Percentiles rank a stretch among this genome's conserved stretches.
phyloP scores from a whole-genome alignment of 2,113 vertebrate species.

The Oenanthe oenanthe region DNA sequence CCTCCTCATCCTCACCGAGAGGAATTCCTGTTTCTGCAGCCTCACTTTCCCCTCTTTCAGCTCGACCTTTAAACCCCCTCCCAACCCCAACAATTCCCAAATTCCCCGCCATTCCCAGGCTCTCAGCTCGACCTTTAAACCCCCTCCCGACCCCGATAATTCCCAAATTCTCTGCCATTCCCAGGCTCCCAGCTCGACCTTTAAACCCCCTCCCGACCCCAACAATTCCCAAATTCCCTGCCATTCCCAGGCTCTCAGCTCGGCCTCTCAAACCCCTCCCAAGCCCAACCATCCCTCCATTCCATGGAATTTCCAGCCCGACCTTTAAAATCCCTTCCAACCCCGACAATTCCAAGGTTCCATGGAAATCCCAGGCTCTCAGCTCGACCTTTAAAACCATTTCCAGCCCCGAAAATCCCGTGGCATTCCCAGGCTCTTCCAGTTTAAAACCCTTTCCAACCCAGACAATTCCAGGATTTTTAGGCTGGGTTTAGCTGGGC shows the following conservation, averaged over 20 bases:
- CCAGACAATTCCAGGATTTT: too few species aligned
- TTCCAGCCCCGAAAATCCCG: background rate
- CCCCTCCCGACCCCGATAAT: too few species aligned
- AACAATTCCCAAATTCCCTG: background rate
- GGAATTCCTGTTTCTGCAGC: background rate
- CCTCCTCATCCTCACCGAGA: fast-evolving
- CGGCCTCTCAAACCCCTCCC: fast-evolving
- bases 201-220: background rate
- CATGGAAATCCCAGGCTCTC: background rate
- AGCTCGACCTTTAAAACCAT: too few species aligned
- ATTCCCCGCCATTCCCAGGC: background rate
- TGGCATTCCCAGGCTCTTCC: background rate
- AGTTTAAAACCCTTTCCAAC: too few species aligned
- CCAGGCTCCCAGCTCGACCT: background rate
- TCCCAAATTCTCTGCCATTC: too few species aligned
- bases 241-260: too few species aligned
- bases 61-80: background rate
- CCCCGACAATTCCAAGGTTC: fast-evolving
- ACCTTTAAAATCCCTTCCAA: background rate
- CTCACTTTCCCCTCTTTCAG: background rate
- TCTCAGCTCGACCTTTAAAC: too few species aligned
- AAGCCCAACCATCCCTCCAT: too few species aligned
- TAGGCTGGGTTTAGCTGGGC: background rate
- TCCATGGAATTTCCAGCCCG: too few species aligned
- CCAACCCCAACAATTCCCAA: fast-evolving